phyloP scores from a whole-genome alignment of 2,797 vertebrate genomes.

The Enteromius anoplus region DNA sequence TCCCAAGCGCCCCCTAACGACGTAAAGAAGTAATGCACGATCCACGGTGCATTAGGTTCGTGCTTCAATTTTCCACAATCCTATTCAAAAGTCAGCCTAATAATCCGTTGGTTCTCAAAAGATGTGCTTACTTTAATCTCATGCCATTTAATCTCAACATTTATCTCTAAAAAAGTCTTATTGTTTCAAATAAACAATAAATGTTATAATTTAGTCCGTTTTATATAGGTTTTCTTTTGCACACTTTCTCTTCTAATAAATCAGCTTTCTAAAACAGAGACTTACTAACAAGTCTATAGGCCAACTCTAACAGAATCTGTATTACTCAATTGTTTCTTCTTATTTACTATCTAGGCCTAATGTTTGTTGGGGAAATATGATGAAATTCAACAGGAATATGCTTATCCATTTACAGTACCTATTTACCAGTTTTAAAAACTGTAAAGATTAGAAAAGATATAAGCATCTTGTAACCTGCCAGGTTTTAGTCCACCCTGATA shows the following conservation, averaged over 20 bases:
- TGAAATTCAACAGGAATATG: not conserved
- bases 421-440: conserved; percentile 19
- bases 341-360: not conserved
- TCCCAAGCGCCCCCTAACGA: conserved; percentile 75
- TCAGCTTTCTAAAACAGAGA: not conserved
- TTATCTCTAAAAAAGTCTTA: not conserved
- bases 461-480: conserved; percentile 26
- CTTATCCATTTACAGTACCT: not conserved
- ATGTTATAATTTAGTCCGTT: not conserved
- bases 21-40: fast-evolving
- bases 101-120: not conserved
- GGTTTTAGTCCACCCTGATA: conserved; percentile 25
- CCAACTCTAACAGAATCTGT: not conserved
- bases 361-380: not conserved
- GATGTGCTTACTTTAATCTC: not conserved
- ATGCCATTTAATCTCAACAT: not conserved
- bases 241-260: not conserved
- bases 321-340: not conserved
- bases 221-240: not conserved
- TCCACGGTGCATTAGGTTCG: conserved; percentile 22
- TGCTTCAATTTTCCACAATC: not conserved
- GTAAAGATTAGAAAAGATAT: conserved; percentile 1
- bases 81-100: not conserved
- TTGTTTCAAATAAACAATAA: not conserved
- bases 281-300: not conserved